Percentiles rank a stretch among this genome's conserved stretches.
Evolutionary conservation across 30 jellyfish, hydroid and myxozoan species (phyloP).

Genomic region (Mastigias papua): DNA sequence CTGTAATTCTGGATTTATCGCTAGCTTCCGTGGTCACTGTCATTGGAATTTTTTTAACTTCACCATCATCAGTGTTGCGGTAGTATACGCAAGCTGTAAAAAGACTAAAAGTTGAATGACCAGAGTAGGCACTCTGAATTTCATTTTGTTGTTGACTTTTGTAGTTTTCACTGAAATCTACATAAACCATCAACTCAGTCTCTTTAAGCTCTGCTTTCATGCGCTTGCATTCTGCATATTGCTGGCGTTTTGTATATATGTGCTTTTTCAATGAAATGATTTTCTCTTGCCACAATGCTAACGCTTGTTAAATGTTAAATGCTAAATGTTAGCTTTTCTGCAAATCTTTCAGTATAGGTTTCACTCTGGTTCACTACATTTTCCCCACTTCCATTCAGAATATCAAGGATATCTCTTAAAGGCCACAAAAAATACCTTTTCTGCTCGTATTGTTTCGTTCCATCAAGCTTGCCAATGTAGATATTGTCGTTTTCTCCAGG

Average conservation of each 20-base stretch:
- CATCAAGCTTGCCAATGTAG: slow-evolving; percentile 42
- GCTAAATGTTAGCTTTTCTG: neutral
- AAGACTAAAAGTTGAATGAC: slow-evolving; percentile 28
- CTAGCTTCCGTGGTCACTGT: neutral
- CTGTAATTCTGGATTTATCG: slow-evolving; percentile 5
- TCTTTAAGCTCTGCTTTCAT: neutral
- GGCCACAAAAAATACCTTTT: slow-evolving; percentile 63
- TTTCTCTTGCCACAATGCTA: slow-evolving; percentile 2
- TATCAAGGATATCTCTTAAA: slow-evolving; percentile 45
- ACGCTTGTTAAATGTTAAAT: slow-evolving; percentile 10
- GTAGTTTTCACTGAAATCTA: slow-evolving; percentile 51
- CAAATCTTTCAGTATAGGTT: slow-evolving; percentile 10
- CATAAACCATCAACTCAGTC: slow-evolving; percentile 33
- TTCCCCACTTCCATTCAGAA: no score
- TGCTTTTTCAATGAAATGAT: neutral
- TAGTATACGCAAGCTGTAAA: slow-evolving; percentile 15
- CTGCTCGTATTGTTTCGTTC: slow-evolving; percentile 45
- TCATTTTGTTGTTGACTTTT: slow-evolving; percentile 35
- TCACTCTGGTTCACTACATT: neutral
- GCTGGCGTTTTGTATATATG: slow-evolving; percentile 18
- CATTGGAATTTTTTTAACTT: slow-evolving; percentile 10
- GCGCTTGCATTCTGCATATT: slow-evolving; percentile 28
- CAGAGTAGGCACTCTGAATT: slow-evolving; percentile 54
- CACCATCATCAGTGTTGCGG: neutral
- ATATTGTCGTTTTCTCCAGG: slow-evolving; percentile 28